Base-by-base conservation (phyloP, 2,113 vertebrate genomes). In the Nothocercus julius region DNA sequence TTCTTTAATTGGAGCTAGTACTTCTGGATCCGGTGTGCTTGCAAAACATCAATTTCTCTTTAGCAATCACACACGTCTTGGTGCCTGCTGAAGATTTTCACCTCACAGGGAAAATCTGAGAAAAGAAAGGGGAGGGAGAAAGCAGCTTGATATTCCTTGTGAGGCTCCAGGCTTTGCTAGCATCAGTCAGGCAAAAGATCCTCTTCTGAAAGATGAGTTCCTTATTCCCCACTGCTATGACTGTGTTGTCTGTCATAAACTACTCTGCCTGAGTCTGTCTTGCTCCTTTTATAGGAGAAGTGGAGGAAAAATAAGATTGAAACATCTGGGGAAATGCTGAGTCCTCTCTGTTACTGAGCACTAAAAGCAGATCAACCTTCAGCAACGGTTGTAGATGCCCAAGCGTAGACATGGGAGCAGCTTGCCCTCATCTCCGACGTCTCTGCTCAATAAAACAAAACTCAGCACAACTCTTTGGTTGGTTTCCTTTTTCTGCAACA, bases 301-400 rank as follows among this genome's bases (percentile, higher is more conserved):
- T 22, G 93, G 86, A 92, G 96, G 96, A 18, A 94, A 90, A 66
- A 93, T 97, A 45, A 93, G 93, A 32, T 85, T 97, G 94, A 85
- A 89, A 77, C 92, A 96, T 81, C 27, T 96, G 86, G 96, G 96
- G 54, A 97, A 96, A 66, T 97, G 96, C 77, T 97, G 94, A 97
- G 58, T 36, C 73, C 85, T 76, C 32, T 7, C 45, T 19, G 28
- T 6, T 54, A 44, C 72, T 0, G 11, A 66, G 58, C 80, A 84
- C 53, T 47, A n/a, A 38, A 38, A 59, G 72, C 76, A 32, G 82
- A 83, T 30, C 36, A 12, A 1, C n/a, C 1, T 0, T 20, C 24
- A 11, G 51, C 61, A 12, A 4, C 1, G 1, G 66, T 77, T 2
- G 1, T 62, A 21, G 49, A 20, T 0, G 3, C 44, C 27, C 18